Evolutionary conservation across 2,113 vertebrate genomes (phyloP).

Genomic region (Herpailurus yagouaroundi): DNA sequence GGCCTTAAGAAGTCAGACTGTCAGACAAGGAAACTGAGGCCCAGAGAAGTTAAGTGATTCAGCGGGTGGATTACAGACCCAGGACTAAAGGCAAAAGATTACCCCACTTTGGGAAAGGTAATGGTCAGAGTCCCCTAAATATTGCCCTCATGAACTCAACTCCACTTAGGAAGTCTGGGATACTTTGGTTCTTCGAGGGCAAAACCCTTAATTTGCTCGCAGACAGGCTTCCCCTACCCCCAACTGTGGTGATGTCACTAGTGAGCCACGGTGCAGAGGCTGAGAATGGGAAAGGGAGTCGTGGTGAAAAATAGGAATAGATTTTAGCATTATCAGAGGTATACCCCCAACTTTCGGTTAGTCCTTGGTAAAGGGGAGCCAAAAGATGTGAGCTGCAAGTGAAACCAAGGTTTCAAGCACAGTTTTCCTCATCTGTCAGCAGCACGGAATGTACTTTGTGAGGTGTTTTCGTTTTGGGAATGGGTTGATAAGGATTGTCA

Average conservation of each 20-base stretch:
- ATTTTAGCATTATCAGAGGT: background rate
- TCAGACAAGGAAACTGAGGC: background rate
- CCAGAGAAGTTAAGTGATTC: background rate
- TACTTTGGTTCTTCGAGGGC: background rate
- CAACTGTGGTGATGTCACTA: background rate
- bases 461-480: background rate
- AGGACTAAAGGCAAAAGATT: background rate
- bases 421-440: background rate
- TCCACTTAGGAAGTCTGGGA: background rate
- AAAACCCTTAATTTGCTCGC: constrained; percentile 12
- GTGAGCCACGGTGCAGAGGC: background rate
- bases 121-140: background rate
- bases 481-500: background rate
- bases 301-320: background rate
- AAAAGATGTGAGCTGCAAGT: background rate
- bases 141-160: background rate
- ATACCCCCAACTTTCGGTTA: background rate
- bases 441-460: background rate
- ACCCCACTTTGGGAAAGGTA: background rate
- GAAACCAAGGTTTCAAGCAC: background rate
- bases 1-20: background rate
- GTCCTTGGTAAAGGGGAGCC: background rate
- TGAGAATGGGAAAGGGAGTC: background rate
- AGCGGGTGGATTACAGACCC: background rate
- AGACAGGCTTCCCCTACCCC: background rate